Evolutionary conservation across 2,888 invertebrate species (phyloP), one percentile per base, ranked within the genome.

Genomic region (Glyphotaelius pellucidus): DNA sequence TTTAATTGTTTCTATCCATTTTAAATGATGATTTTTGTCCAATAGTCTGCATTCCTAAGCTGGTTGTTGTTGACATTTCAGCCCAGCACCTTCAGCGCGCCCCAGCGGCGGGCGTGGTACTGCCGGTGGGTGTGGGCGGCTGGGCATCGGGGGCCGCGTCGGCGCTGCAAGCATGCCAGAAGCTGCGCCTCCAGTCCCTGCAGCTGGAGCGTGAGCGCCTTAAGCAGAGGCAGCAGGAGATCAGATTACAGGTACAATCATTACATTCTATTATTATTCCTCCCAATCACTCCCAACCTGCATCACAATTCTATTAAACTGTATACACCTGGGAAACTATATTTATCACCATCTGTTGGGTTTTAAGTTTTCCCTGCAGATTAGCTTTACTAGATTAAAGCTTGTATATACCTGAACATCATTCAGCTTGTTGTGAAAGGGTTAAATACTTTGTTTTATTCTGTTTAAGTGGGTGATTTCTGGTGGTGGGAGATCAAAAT

Each of bases 141-240:
- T 96, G 97, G 95, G 96, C 97, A 89, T 97, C 97, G 92, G 97
- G 97, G 92, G 96, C 95, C 93, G 95, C 94, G 94, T 95, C 95
- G 92, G 96, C 96, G 80, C 95, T 97, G 90, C 97, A 97, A 94
- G 97, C 96, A 92, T 97, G 97, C 95, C 98, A 98, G 95, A 98
- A 98, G 94, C 96, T 98, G 93, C 97, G 98, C 94, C 96, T 98
- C 92, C 98, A 98, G 95, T 98, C 98, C 92, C 96, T 99, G 94
- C 98, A 99, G 95, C 97, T 98, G 95, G 99, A 99, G 95, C 97
- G 98, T 93, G 99, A 99, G 95, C 97, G 98, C 94, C 97, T 99
- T 94, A 98, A 98, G 95, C 97, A 98, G 94, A 97, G 98, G 94
- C 98, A 98, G 95, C 98, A 98, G 95, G 98, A 99, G 96, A 98